Evolutionary conservation across 1,140 invertebrate species (phyloP).

Genomic region (Helicoverpa zea): DNA sequence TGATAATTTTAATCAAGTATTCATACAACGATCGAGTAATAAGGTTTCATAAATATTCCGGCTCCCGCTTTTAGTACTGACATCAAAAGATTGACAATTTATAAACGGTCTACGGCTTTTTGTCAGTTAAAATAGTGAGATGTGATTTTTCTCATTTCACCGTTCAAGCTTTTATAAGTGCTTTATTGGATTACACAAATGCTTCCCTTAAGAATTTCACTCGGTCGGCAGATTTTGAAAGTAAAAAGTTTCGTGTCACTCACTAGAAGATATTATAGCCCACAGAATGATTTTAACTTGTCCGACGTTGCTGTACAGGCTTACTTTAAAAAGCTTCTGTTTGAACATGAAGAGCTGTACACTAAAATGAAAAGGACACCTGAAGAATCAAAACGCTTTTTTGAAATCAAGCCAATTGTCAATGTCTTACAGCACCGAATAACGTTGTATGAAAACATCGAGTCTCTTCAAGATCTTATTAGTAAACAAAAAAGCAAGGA

Average conservation of each 20-base stretch:
- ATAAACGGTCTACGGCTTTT: too few species aligned
- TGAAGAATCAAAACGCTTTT: constrained; percentile 69
- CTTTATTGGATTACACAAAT: not conserved
- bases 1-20: too few species aligned
- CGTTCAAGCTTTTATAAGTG: too few species aligned
- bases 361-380: constrained; percentile 62
- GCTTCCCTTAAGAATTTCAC: not conserved
- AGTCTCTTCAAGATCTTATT: constrained; percentile 59
- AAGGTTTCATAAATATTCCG: too few species aligned
- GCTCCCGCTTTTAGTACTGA: too few species aligned
- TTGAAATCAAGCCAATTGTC: constrained; percentile 79
- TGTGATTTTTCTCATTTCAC: too few species aligned
- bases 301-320: constrained; percentile 74
- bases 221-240: constrained; percentile 61
- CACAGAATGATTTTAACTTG: constrained; percentile 73
- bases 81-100: too few species aligned
- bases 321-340: constrained; percentile 76
- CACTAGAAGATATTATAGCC: constrained; percentile 61
- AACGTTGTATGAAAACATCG: constrained; percentile 77
- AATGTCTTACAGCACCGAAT: constrained; percentile 76
- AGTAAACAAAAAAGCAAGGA: constrained; percentile 71
- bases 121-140: too few species aligned
- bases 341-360: constrained; percentile 76
- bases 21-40: too few species aligned
- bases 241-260: constrained; percentile 57